Evolutionary conservation across 2,113 vertebrate genomes (phyloP), one percentile per base, ranked within the genome.

Genomic region (Eolophus roseicapilla): DNA sequence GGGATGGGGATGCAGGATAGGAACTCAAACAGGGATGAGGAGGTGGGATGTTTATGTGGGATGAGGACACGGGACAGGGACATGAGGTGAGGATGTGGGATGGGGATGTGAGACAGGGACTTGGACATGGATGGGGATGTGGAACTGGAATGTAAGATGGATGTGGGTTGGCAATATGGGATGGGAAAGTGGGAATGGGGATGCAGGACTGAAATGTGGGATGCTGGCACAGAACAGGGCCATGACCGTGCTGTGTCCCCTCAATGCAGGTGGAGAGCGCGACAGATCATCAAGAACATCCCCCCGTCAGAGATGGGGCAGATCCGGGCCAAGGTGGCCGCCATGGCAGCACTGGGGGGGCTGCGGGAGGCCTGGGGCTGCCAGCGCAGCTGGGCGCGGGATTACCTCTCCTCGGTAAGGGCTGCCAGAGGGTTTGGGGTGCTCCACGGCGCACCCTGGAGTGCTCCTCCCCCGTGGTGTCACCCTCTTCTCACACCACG

Each of bases 231-330:
- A 1, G 57, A n/a, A 59, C 33, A 23, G 57, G 29, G 7, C 25
- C 9, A 3, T 6, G 75, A 31, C 16, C 20, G 3, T 4, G 6
- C 33, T 2, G 4, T 19, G 28, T 47, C 43, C 46, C 62, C 59
- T 41, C n/a, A 18, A 37, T 10, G n/a, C 95, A 99, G 99, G 97
- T 99, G 99, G 99, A 97, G 99, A 94, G 99, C 99, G 1, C 89
- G 98, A 71, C 99, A 99, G 98, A 97, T 99, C 18, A 95, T 99
- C 41, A 99, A 99, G 97, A 99, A 99, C 95, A 99, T 99, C 75
- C 98, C 99, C 0, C 99, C 99, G 0, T 99, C 99, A 0, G 98
- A 99, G 88, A 98, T 98, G 98, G 95, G 95, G 11, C 99, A 99
- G 96, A 98, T 99, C 77, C 98, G 98, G 57, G 98, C 98, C 89